Evolutionary conservation across 1,140 invertebrate species (phyloP), one percentile per base, ranked within the genome.

Genomic region (Contarinia nasturtii): DNA sequence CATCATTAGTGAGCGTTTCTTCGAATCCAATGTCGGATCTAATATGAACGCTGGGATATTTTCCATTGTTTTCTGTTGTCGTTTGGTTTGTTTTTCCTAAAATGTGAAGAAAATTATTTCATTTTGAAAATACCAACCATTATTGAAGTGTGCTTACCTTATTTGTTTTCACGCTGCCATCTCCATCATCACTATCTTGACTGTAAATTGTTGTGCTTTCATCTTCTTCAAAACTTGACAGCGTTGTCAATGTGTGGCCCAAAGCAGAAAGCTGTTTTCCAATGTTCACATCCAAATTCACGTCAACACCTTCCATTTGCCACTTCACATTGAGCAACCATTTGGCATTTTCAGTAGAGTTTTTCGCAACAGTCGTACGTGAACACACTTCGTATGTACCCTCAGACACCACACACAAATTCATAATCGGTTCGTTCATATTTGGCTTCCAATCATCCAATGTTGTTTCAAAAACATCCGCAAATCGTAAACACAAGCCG

Each of bases 231-330:
- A 86, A 80, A 10, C 75, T 75, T 2, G 92, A 91, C 21, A 98
- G 66, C 71, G 89, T 88, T 0, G 94, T 98, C 12, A 98, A 71
- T 1, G 94, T 98, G 58, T 93, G 86, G 1, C 90, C 90, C 17
- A 98, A 68, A 2, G 88, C 82, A 2, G 88, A 91, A 15, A 97
- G 66, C 59, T 95, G 88, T 62, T 96, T 95, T 22, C 95, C 94
- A 20, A 97, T 89, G 59, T 85, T 92, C 0, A 91, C 87, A 63
- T 97, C 92, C 42, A 97, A 67, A 64, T 97, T 89, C 48, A 96
- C 92, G 58, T 96, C 92, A 15, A 97, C 90, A 47, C 95, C 95
- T 69, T 97, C 88, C 95, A 98, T 98, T 68, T 96, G 84, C 91
- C 93, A 97, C 52, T 90, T 83, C 1, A 98, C 89, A 64, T 96